Evolutionary conservation across 2,113 vertebrate genomes (phyloP), one percentile per base, ranked within the genome.

Genomic region (Orycteropus afer): DNA sequence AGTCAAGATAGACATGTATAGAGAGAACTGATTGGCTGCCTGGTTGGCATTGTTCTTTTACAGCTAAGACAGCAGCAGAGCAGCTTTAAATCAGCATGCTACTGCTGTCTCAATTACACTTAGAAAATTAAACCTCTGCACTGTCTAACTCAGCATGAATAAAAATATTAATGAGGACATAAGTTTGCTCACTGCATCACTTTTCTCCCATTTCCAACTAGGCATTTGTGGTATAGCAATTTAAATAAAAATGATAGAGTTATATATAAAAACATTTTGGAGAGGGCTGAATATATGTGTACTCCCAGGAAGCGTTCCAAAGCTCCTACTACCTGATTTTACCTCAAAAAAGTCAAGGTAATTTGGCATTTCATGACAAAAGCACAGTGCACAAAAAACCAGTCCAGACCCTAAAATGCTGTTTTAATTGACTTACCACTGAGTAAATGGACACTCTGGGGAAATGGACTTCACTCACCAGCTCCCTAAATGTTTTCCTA

Each of bases 151-250:
- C 95, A 93, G 96, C 96, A 78, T 47, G 84, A 95, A 91, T 96
- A 92, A 91, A 95, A 96, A 88, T 94, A 93, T 93, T 97, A 78
- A 94, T 80, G 87, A 93, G 84, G 93, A 83, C 81, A 65, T 83
- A 81, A 65, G 63, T 63, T 92, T 95, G 80, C 74, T 89, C 59
- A 73, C 82, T 79, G 34, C 57, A 51, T 88, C 67, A 49, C 92
- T 94, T 93, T 95, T 82, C 92, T 95, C 94, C 82, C 69, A 53
- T 94, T 86, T 67, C 61, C 69, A 95, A 71, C 45, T 42, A 93
- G 88, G 65, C 74, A 49, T 91, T 86, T 94, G 74, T 88, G 59
- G 77, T 84, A 61, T 3, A 57, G 29, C 87, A 65, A 94, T 82
- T 95, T 67, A 79, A 79, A 92, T 85, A 86, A 95, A 96, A 76